Evolutionary conservation across 35 echinoderm and acorn worm species (phyloP), one percentile per base, ranked within the genome.

Genomic region (Ophioderma brevispina): DNA sequence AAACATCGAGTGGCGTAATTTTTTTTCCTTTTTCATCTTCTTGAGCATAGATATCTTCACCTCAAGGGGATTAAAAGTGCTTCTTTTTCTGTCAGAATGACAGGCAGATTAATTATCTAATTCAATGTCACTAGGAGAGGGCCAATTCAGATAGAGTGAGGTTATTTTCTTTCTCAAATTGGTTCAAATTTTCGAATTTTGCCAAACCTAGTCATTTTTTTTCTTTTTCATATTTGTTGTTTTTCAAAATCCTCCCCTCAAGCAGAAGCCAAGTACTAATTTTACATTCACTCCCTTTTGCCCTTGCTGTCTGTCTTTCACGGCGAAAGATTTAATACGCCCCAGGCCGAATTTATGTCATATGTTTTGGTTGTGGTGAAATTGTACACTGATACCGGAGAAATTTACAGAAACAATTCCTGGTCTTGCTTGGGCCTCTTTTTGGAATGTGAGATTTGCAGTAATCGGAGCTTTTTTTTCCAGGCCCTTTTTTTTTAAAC

Each of bases 321-420:
- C n/a, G 59, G 59, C 59, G 59, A 70, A 70, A 70, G 59, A 70
- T 70, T 70, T 70, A 70, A 70, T 70, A 70, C 23, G 59, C 59
- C 59, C 59, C 59, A 70, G 59, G 59, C 59, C 59, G 59, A 70
- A 70, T 70, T 52, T 70, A 70, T 70, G 59, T 70, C 59, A 70
- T 70, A 70, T 70, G 59, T 70, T 70, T 70, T 70, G 59, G 17
- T 70, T 13, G 59, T 25, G 28, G 17, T 13, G 59, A 70, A 70
- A 70, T 70, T 70, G 59, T 13, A 70, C 59, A 70, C 59, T 70
- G 59, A 70, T 70, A 70, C 28, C 59, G 59, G 15, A 70, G 59
- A 70, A 70, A 70, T 70, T 70, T 70, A 70, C 59, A 70, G 59
- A 70, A 70, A 70, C 59, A 70, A 70, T 70, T 70, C 28, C 59